Percentiles rank a stretch among this genome's conserved stretches.
Conservation (phyloP, 2,888 invertebrate genomes). For the Aphodius sticticus region DNA sequence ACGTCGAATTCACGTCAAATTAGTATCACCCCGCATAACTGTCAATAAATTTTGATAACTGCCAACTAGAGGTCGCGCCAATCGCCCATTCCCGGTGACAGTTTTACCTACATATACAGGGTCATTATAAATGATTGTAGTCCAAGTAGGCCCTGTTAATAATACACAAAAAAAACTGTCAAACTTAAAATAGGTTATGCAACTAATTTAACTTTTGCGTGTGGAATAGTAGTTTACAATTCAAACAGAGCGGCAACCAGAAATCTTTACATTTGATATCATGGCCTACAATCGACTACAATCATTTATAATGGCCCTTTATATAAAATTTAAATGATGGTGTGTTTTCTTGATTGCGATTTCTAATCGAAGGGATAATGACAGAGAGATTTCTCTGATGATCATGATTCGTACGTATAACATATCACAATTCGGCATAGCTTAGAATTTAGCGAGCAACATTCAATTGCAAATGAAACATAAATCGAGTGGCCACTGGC, state of each 20-base stretch:
- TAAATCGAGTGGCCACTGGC: constrained; percentile 43
- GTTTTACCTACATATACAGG: not conserved
- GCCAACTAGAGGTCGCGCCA: not conserved
- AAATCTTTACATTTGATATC: too few species aligned
- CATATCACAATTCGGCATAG: constrained; percentile 47
- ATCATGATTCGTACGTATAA: constrained; percentile 45
- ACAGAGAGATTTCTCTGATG: not conserved
- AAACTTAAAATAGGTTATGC: too few species aligned
- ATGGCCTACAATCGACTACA: too few species aligned
- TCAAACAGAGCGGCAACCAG: too few species aligned
- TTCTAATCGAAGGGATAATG: not conserved
- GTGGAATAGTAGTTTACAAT: too few species aligned
- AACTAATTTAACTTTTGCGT: too few species aligned
- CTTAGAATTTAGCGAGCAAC: constrained; percentile 51
- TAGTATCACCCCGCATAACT: not conserved
- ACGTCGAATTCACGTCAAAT: not conserved
- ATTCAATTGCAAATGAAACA: constrained; percentile 60
- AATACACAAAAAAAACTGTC: too few species aligned
- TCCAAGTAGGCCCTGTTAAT: too few species aligned
- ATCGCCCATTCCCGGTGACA: not conserved
- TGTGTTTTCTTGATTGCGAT: not conserved
- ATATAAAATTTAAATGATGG: not conserved
- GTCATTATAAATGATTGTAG: too few species aligned
- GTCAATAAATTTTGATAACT: not conserved
- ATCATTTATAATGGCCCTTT: too few species aligned